phyloP scores from a whole-genome alignment of 2,888 invertebrate genomes.

The Mechanitis messenoides region DNA sequence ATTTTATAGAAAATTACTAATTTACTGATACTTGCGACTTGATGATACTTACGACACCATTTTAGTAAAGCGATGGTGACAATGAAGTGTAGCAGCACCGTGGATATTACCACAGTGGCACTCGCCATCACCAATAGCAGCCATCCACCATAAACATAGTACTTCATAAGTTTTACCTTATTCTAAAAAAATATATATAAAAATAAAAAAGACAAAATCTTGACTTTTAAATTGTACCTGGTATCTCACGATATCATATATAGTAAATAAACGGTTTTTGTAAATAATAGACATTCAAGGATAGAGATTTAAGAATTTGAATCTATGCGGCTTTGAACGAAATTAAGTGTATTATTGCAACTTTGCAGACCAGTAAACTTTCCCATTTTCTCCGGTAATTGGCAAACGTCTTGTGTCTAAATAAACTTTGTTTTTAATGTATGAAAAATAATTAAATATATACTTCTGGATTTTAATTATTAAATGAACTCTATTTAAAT shows the following conservation, averaged over 20 bases:
- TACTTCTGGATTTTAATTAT: no score
- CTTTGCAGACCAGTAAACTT: no score
- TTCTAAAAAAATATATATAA: constrained; percentile 41
- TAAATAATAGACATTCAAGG: no score
- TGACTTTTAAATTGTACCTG: neutral
- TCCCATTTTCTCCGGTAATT: no score
- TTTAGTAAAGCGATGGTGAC: constrained; percentile 50
- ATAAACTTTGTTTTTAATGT: no score
- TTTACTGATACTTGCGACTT: constrained; percentile 43
- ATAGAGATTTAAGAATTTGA: no score
- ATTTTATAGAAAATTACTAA: no score
- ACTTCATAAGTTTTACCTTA: constrained; percentile 43
- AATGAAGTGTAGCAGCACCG: constrained; percentile 55
- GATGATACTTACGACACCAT: constrained; percentile 56
- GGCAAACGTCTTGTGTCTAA: no score
- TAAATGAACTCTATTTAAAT: neutral
- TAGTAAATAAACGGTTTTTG: no score
- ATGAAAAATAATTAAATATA: neutral
- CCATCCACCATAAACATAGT: constrained; percentile 50
- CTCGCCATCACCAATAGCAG: constrained; percentile 44
- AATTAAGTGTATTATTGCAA: no score
- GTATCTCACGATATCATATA: no score
- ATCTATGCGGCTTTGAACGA: no score
- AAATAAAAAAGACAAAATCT: neutral
- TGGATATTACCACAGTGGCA: constrained; percentile 47